Conservation (phyloP, 2,113 vertebrate species). For the Perca schrenkii region DNA sequence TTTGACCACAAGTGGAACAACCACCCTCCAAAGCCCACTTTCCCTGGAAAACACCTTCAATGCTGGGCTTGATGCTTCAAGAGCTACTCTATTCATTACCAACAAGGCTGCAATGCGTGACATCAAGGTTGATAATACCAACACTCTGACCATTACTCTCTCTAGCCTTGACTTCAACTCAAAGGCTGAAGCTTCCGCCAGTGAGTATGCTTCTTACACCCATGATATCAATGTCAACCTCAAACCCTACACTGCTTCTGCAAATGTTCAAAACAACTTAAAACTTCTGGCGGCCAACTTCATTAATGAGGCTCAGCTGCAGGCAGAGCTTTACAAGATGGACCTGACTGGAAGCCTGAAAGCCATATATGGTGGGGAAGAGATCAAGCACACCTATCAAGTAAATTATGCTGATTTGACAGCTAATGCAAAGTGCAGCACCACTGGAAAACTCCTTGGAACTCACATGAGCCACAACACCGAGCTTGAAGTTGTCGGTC, state of each 20-base stretch:
- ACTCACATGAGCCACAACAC: constrained; percentile 87
- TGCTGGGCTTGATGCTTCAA: constrained; percentile 83
- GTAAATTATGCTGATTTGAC: constrained; percentile 84
- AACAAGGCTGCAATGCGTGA: constrained; percentile 85
- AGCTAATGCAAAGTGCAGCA: constrained; percentile 88
- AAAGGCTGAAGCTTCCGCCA: constrained; percentile 85
- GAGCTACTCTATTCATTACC: constrained; percentile 82
- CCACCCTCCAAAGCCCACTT: constrained; percentile 86
- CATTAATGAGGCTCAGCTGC: constrained; percentile 85
- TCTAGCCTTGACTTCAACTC: constrained; percentile 86
- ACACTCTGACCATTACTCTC: constrained; percentile 85
- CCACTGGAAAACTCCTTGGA: constrained; percentile 86
- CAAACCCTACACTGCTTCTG: constrained; percentile 84
- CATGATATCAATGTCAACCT: constrained; percentile 87
- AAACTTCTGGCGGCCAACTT: constrained; percentile 81
- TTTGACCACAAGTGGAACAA: constrained; percentile 87
- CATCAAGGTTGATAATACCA: constrained; percentile 84
- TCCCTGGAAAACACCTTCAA: constrained; percentile 88
- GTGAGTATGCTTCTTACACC: constrained; percentile 85
- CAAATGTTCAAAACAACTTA: constrained; percentile 86
- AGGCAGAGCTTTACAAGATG: constrained; percentile 86
- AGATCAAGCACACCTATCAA: constrained; percentile 89
- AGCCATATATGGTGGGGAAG: constrained; percentile 83
- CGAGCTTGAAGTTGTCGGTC: constrained; percentile 86
- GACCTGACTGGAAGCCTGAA: constrained; percentile 87